phyloP scores from a whole-genome alignment of 2,797 vertebrate genomes.

The Crocodylus rhombifer region DNA sequence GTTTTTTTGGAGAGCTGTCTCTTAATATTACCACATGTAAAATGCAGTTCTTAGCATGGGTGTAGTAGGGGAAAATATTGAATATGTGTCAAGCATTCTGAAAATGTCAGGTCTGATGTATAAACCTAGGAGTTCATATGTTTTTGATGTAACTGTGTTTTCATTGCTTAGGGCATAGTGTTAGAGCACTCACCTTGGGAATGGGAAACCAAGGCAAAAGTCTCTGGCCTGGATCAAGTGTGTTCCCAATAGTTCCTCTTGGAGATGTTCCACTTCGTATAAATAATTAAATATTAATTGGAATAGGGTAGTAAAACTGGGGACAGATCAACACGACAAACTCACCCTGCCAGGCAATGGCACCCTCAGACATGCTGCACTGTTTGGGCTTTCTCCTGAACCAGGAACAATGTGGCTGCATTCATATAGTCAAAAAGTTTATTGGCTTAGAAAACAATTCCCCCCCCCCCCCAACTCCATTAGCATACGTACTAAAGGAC shows the following conservation, averaged over 20 bases:
- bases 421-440: too few species aligned
- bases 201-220: neutral
- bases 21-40: too few species aligned
- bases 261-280: neutral
- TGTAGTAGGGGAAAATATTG: too few species aligned
- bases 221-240: neutral
- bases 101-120: too few species aligned
- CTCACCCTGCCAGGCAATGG: too few species aligned
- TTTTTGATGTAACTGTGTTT: rapidly evolving
- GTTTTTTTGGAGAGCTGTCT: too few species aligned
- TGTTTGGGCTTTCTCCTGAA: neutral
- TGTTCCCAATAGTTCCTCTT: neutral
- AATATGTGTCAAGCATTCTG: too few species aligned
- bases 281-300: rapidly evolving
- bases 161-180: neutral
- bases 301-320: neutral
- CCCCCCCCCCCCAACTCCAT: rapidly evolving
- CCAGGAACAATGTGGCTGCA: neutral
- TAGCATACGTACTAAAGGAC: neutral
- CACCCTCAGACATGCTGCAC: neutral
- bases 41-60: too few species aligned
- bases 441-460: neutral
- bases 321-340: too few species aligned
- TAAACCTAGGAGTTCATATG: too few species aligned
- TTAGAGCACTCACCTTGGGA: rapidly evolving